Evolutionary conservation across 2,797 vertebrate species (phyloP).

Genomic region (Serranus cabrilla): DNA sequence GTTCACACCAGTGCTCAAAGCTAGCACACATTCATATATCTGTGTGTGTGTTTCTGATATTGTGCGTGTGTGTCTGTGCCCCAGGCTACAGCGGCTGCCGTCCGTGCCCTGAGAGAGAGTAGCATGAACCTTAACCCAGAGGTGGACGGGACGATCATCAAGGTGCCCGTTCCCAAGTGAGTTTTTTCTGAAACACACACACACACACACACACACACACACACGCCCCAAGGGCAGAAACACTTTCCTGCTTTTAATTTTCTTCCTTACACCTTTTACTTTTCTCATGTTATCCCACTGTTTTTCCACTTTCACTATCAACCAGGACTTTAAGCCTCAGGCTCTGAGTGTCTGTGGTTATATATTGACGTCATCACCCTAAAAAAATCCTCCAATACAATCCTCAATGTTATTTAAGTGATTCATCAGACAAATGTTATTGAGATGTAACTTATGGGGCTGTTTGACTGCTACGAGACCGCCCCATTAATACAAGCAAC

Average conservation of each 20-base stretch:
- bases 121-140: constrained; percentile 98
- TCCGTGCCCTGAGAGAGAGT: constrained; percentile 92
- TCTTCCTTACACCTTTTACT: constrained; percentile 33
- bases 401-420: no score
- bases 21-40: constrained; percentile 25
- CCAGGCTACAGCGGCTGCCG: constrained; percentile 92
- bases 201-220: constrained; percentile 38
- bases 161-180: constrained; percentile 96
- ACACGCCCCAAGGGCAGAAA: constrained; percentile 32
- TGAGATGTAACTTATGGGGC: no score
- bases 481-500: no score
- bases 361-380: no score
- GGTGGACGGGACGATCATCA: constrained; percentile 93
- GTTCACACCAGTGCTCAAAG: constrained; percentile 36
- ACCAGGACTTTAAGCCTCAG: no score
- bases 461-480: no score
- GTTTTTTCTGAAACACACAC: constrained; percentile 71
- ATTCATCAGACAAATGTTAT: no score
- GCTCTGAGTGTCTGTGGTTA: no score
- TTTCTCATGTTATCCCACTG: constrained; percentile 2
- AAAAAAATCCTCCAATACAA: no score
- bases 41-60: constrained; percentile 16
- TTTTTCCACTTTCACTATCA: background rate
- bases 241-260: constrained; percentile 31
- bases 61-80: constrained; percentile 48